Evolutionary conservation across 1,140 invertebrate genomes (phyloP).

Genomic region (Dreissena polymorpha): DNA sequence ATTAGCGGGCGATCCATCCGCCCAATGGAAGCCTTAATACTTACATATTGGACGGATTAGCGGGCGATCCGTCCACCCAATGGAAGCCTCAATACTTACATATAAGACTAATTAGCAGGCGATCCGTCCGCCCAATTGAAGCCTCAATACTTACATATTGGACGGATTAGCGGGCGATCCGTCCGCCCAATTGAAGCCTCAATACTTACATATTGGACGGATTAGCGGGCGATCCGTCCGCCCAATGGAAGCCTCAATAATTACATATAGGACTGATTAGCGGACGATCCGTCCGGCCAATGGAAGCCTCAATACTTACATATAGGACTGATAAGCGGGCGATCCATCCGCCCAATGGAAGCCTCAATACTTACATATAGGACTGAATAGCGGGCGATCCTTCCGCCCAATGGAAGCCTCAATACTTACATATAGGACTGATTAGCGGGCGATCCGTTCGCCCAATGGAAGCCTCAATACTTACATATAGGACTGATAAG

Average conservation of each 20-base stretch:
- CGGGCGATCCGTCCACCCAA: conserved; percentile 56
- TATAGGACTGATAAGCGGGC: not conserved
- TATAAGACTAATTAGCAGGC: not conserved
- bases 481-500: not conserved
- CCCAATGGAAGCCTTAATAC: too few species aligned
- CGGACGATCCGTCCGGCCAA: conserved; percentile 55
- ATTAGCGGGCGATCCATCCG: conserved; percentile 43
- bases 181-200: too few species aligned
- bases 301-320: too few species aligned
- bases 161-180: conserved; percentile 18
- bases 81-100: too few species aligned
- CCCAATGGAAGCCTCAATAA: too few species aligned
- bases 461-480: too few species aligned
- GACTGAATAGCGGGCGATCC: conserved; percentile 17
- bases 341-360: conserved; percentile 61
- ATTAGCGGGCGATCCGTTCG: conserved; percentile 41
- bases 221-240: conserved; percentile 43
- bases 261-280: conserved; percentile 1
- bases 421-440: not conserved
- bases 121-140: conserved; percentile 61
- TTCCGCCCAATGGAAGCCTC: too few species aligned
- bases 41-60: not conserved
- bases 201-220: not conserved
- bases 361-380: too few species aligned
- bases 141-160: too few species aligned